A percentile compares a stretch with the other conserved stretches of the same genome.
phyloP scores from a whole-genome alignment of 2,888 invertebrate species.

The Hirtodrosophila histrioides region DNA sequence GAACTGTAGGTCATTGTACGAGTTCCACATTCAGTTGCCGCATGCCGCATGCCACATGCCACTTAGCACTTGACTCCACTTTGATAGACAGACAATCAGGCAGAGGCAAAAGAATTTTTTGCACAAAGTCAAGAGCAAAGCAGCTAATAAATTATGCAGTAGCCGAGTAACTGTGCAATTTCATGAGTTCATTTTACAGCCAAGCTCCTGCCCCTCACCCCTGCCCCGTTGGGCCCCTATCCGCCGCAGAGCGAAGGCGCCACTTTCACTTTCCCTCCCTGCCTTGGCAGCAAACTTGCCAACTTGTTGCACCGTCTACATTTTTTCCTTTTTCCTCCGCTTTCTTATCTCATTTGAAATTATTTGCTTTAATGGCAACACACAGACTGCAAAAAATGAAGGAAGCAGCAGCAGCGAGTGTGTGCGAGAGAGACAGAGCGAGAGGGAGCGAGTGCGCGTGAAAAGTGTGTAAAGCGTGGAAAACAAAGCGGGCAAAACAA shows the following conservation, averaged over 20 bases:
- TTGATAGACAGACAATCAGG: conserved; percentile 36
- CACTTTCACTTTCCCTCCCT: conserved; percentile 77
- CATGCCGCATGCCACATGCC: conserved; percentile 16
- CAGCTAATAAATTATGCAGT: conserved; percentile 76
- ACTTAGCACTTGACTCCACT: conserved; percentile 20
- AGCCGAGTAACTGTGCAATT: conserved; percentile 61
- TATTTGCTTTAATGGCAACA: conserved; percentile 74
- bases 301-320: conserved; percentile 71
- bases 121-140: conserved; percentile 47
- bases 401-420: neutral
- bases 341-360: conserved; percentile 75
- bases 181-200: conserved; percentile 68
- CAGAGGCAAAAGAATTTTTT: conserved; percentile 42
- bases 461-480: conserved; percentile 36
- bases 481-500: conserved; percentile 52
- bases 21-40: neutral
- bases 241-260: conserved; percentile 26
- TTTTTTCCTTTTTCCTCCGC: conserved; percentile 23
- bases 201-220: neutral
- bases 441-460: conserved; percentile 2
- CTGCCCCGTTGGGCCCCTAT: too few relatives aligned
- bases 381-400: conserved; percentile 28
- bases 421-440: neutral
- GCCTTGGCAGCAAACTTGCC: conserved; percentile 67
- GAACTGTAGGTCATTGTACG: conserved; percentile 6